Evolutionary conservation across 2,888 invertebrate species (phyloP).

Genomic region (Polylopha cassiicola): DNA sequence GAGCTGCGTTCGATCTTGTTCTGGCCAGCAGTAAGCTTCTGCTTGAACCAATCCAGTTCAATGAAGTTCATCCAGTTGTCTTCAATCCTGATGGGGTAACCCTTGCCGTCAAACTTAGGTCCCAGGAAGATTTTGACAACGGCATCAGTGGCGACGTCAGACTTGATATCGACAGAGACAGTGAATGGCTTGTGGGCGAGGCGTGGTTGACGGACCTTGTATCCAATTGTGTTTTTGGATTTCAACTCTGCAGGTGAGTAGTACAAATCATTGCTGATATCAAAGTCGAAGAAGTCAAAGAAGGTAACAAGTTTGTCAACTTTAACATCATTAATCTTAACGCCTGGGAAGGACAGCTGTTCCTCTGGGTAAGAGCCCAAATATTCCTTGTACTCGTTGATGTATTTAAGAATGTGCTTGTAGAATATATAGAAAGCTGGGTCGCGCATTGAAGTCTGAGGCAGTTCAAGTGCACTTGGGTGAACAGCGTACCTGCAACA

Average conservation of each 20-base stretch:
- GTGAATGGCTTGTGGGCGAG: slow-evolving; percentile 83
- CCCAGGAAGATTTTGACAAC: slow-evolving; percentile 81
- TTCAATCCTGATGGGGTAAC: slow-evolving; percentile 67
- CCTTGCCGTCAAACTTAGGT: slow-evolving; percentile 81
- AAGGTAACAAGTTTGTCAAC: slow-evolving; percentile 80
- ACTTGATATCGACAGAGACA: slow-evolving; percentile 76
- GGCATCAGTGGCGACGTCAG: slow-evolving; percentile 76
- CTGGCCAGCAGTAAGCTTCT: slow-evolving; percentile 77
- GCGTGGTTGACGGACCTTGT: slow-evolving; percentile 81
- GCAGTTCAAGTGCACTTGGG: slow-evolving; percentile 79
- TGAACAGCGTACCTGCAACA: slow-evolving; percentile 57
- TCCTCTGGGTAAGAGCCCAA: slow-evolving; percentile 77
- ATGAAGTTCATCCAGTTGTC: slow-evolving; percentile 79
- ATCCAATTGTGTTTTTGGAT: slow-evolving; percentile 50
- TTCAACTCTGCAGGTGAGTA: slow-evolving; percentile 46
- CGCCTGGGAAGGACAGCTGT: slow-evolving; percentile 76
- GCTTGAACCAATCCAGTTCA: slow-evolving; percentile 78
- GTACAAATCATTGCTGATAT: slow-evolving; percentile 75
- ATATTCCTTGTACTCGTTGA: slow-evolving; percentile 78
- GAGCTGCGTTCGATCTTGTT: slow-evolving; percentile 82
- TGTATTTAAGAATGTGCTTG: slow-evolving; percentile 76
- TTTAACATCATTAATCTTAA: slow-evolving; percentile 78
- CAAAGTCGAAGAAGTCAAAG: slow-evolving; percentile 81
- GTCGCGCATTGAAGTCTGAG: slow-evolving; percentile 81
- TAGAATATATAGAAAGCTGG: slow-evolving; percentile 83